Conservation (phyloP, 2,888 invertebrate species). For the Caenorhabditis wallacei region DNA sequence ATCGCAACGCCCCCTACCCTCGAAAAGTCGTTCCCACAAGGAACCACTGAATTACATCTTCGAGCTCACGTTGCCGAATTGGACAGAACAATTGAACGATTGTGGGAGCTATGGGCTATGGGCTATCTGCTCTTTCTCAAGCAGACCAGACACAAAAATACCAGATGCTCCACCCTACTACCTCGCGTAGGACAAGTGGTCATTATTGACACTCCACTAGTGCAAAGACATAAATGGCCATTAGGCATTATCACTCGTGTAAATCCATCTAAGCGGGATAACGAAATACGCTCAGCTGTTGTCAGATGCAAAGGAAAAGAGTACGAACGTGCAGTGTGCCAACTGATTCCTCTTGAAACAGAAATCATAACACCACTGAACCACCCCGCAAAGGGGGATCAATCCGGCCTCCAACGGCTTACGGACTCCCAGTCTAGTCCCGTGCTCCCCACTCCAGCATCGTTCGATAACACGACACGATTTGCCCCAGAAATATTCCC, state of each 20-base stretch:
- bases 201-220: not conserved
- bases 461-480: too few species aligned
- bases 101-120: not conserved
- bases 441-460: too few species aligned
- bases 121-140: not conserved
- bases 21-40: not conserved
- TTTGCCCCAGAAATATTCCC: too few species aligned
- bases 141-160: not conserved
- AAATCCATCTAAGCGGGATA: not conserved
- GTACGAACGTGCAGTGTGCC: not conserved
- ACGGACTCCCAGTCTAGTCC: not conserved
- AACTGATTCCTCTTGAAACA: constrained; percentile 18
- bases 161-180: not conserved
- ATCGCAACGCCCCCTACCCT: not conserved
- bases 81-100: not conserved
- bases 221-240: constrained; percentile 14
- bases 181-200: not conserved
- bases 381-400: not conserved
- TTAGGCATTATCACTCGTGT: not conserved
- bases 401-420: not conserved
- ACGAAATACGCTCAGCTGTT: not conserved
- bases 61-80: not conserved
- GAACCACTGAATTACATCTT: not conserved
- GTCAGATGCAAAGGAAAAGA: not conserved
- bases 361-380: not conserved